Base-by-base conservation (phyloP, 2,888 invertebrate species). In the Xestia sexstrigata region DNA sequence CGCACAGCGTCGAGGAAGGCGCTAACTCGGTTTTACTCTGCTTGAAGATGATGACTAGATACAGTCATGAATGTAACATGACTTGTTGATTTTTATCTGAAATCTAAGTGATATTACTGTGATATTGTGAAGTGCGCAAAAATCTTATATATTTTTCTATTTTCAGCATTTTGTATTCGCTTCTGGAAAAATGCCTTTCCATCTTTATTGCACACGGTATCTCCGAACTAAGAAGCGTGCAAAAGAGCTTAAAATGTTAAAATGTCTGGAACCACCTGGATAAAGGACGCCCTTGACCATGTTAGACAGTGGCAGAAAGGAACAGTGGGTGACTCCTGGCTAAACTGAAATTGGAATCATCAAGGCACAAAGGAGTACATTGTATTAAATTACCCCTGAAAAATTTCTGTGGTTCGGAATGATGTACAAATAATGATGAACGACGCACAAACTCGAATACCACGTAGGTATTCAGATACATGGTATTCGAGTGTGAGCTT, bases 11-110 rank as follows among this genome's bases (percentile, higher is more conserved):
- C 26, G 0, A 26, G 11, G 13, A 8, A 26, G 55, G 42, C 55
- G 52, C 39, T 62, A 62, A 58, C n/a, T 20, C 26, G 26, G 35
- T n/a, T 58, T 26, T 58, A 58, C 39, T 47, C n/a, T 23, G 15
- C 20, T 47, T 23, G 20, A 20, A 47, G n/a, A 60, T 20, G 11
- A 30, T 11, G 23, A 75, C 20, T 49, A 20, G 13, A 47, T 65
- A 66, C 45, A 39, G 47, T 35, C 13, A 49, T 58, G 20, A n/a
- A 7, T 45, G 17, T 13, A 20, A 62, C n/a, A 17, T 47, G 77
- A 77, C 35, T 47, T 47, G 13, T 74, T n/a, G 11, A 2, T 35
- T 79, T 65, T 68, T 78, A 45, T 67, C 35, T 26, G 0, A 55
- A 55, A 55, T 69, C 9, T 26, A 11, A 3, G 15, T 26, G 26